A percentile compares a stretch with the other conserved stretches of the same genome.
Evolutionary conservation across 2,888 invertebrate species (phyloP).

Genomic region (Acanthoscelides obtectus): DNA sequence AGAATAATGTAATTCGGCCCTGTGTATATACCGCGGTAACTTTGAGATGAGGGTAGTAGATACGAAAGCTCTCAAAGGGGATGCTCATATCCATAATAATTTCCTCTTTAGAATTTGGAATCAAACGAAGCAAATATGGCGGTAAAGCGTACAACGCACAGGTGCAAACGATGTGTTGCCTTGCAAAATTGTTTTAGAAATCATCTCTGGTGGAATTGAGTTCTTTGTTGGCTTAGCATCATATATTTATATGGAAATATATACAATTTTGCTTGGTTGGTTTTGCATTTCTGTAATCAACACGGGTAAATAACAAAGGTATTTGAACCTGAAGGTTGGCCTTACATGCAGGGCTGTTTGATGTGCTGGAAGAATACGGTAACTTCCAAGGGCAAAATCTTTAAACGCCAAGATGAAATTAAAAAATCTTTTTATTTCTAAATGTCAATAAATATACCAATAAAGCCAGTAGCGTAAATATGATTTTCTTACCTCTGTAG

Average conservation of each 20-base stretch:
- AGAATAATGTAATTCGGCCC: neutral
- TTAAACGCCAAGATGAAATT: too few relatives aligned
- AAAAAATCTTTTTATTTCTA: too few relatives aligned
- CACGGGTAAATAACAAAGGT: neutral
- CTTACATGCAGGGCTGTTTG: too few relatives aligned
- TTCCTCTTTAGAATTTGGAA: neutral
- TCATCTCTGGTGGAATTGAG: neutral
- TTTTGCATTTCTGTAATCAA: neutral
- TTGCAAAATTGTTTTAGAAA: neutral
- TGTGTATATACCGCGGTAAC: neutral
- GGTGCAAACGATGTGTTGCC: neutral
- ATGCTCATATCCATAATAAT: neutral
- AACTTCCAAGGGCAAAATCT: too few relatives aligned
- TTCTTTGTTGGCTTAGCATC: neutral
- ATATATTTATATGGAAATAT: neutral
- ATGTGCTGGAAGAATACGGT: too few relatives aligned
- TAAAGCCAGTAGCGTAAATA: too few relatives aligned
- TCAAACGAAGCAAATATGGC: neutral
- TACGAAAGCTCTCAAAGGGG: neutral
- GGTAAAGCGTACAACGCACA: neutral
- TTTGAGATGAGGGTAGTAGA: neutral
- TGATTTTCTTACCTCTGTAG: too few relatives aligned
- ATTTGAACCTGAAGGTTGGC: neutral
- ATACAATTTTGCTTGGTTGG: neutral
- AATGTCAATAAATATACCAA: too few relatives aligned